Evolutionary conservation across 2,888 invertebrate genomes (phyloP), one percentile per base, ranked within the genome.

Genomic region (Orthonevra nobilis): DNA sequence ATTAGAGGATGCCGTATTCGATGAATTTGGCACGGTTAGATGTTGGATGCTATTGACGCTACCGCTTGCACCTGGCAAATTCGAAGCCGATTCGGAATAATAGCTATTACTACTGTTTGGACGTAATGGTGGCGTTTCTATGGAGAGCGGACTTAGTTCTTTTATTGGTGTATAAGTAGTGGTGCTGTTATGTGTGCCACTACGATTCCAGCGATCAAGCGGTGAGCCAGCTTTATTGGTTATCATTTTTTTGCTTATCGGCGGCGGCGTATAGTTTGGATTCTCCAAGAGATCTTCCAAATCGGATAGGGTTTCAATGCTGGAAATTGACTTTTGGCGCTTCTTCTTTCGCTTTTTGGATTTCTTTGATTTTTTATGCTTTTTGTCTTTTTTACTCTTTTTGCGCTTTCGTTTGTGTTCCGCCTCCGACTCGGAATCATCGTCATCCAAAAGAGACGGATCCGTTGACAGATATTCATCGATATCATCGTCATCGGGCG

Each of bases 311-410:
- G 92, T 92, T 85, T 92, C 93, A 81, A 93, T 89, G 84, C 93
- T 94, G 0, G 93, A 92, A 68, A 93, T 93, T 54, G 92, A 91
- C 32, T 93, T 93, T 64, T 91, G 90, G 50, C 93, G 92, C 86
- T 92, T 91, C 34, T 90, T 90, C 86, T 93, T 94, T 73, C 90
- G 88, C 63, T 93, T 94, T 84, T 93, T 93, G 38, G 92, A 91
- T 81, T 93, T 93, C 86, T 94, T 94, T 87, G 93, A 94, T 86
- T 93, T 92, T 85, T 94, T 94, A 42, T 94, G 93, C 84, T 93
- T 93, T 44, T 83, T 83, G 73, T 87, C 86, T 82, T 88, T 89
- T 63, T 86, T 85, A 44, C 84, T 86, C 48, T 87, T 88, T 56
- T 85, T 85, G 85, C 92, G 92, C 84, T 92, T 92, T 82, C 91